These are phyloP conservation scores for Neoarius graeffei DNA, from an alignment of 2,113 vertebrate genomes.

Conservation along the genomic window DNA sequence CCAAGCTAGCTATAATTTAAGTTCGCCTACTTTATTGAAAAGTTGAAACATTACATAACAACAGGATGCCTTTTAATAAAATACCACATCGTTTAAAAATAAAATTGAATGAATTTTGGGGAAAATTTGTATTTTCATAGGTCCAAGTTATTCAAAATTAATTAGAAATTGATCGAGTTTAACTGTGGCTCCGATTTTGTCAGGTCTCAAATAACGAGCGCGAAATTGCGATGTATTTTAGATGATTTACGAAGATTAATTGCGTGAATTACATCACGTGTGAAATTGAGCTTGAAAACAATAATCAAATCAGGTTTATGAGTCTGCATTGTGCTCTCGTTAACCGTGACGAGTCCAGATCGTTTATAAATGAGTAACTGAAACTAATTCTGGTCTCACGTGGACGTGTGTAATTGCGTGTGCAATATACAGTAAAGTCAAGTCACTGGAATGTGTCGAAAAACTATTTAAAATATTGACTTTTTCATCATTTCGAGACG, in stretches of 20 bases:
- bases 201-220: background rate
- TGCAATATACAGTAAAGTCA: too few relatives aligned
- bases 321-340: background rate
- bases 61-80: background rate
- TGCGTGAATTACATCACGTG: background rate
- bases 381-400: too few relatives aligned
- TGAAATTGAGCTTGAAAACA: background rate
- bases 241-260: background rate
- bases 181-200: background rate
- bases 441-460: background rate
- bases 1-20: too few relatives aligned
- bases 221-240: background rate
- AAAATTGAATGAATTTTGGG: background rate
- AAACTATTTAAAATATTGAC: background rate
- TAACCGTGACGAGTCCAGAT: background rate
- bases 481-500: background rate
- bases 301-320: background rate
- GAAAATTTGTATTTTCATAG: background rate
- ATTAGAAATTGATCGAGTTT: background rate
- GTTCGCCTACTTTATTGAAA: too few relatives aligned
- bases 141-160: background rate
- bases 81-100: background rate
- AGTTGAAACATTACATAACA: too few relatives aligned
- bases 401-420: background rate
- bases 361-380: background rate